Evolutionary conservation across 2,888 invertebrate genomes (phyloP), one percentile per base, ranked within the genome.

Genomic region (Drosophila niveifrons): DNA sequence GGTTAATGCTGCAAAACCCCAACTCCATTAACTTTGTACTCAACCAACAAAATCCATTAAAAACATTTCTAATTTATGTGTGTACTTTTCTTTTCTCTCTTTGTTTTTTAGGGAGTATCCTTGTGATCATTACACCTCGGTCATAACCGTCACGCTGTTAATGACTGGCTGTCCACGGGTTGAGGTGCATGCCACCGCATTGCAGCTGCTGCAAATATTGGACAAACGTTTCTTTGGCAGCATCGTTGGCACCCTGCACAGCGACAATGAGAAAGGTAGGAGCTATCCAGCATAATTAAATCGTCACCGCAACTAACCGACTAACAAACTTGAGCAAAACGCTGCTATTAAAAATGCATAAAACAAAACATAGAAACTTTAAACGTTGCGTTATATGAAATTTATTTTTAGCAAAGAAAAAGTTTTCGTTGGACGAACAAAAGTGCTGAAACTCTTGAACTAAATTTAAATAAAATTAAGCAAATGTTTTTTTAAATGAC

Each of bases 71-170:
- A 18, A 31, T 11, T 51, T 13, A 23, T 47, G 39, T 29, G 6
- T 23, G 2, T 17, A 7, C 1, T 43, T 47, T 39, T n/a, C 2
- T 7, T 41, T 51, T 53, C 6, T 13, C 10, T 41, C 13, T 74
- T 71, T 70, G 23, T 43, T 44, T 92, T 93, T 8, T 92, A 97
- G 98, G 90, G 98, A 98, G 93, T 98, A 98, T 93, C 98, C 98
- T 2, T 98, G 98, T 92, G 98, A 98, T 92, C 98, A 98, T 93
- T 98, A 98, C 92, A 98, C 98, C 39, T 98, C 99, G 1, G 97
- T 99, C 87, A 97, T 99, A 90, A 99, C 98, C 92, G 97, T 99
- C 39, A 98, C 99, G 0, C 94, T 99, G 48, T 96, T 99, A 94
- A 98, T 98, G 93, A 97, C 98, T 6, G 99, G 99, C 1, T 98